A percentile compares a stretch with the other conserved stretches of the same genome.
Evolutionary conservation across 2,797 vertebrate species (phyloP).

Genomic region (Siniperca undulata): DNA sequence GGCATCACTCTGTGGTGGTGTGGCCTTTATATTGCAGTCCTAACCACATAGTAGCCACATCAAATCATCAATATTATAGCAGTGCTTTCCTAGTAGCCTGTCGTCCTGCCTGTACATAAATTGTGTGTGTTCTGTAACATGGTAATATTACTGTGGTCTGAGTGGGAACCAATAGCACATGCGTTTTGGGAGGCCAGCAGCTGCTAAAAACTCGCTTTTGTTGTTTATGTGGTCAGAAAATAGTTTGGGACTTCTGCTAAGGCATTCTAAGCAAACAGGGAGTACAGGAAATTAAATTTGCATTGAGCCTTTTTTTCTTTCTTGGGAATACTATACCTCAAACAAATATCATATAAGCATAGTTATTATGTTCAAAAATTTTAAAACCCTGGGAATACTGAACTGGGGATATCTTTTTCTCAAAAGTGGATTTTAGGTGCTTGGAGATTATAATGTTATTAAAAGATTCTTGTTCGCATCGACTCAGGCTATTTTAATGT

Average conservation of each 20-base stretch:
- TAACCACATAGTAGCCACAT: constrained; percentile 60
- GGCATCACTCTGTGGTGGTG: constrained; percentile 24
- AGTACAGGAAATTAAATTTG: constrained; percentile 21
- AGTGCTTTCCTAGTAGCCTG: constrained; percentile 42
- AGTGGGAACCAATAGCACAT: constrained; percentile 44
- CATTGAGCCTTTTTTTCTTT: not conserved
- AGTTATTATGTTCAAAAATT: constrained; percentile 10
- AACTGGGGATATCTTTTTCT: constrained; percentile 1
- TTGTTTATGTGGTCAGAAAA: constrained; percentile 47
- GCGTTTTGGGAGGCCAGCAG: constrained; percentile 24
- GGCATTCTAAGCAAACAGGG: not conserved
- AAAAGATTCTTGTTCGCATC: constrained; percentile 12
- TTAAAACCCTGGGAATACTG: not conserved
- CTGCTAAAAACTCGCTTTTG: constrained; percentile 34
- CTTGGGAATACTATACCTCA: constrained; percentile 5
- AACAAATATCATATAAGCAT: constrained; percentile 1
- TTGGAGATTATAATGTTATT: constrained; percentile 5
- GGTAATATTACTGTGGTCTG: constrained; percentile 43
- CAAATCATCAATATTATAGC: constrained; percentile 50
- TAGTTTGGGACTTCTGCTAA: constrained; percentile 32
- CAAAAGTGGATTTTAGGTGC: constrained; percentile 4
- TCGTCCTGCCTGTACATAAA: constrained; percentile 31
- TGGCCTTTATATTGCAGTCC: constrained; percentile 24
- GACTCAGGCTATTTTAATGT: not conserved
- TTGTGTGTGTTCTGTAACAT: constrained; percentile 20